Base-by-base conservation (phyloP, 1,140 invertebrate species). In the Bombus sylvicola region DNA sequence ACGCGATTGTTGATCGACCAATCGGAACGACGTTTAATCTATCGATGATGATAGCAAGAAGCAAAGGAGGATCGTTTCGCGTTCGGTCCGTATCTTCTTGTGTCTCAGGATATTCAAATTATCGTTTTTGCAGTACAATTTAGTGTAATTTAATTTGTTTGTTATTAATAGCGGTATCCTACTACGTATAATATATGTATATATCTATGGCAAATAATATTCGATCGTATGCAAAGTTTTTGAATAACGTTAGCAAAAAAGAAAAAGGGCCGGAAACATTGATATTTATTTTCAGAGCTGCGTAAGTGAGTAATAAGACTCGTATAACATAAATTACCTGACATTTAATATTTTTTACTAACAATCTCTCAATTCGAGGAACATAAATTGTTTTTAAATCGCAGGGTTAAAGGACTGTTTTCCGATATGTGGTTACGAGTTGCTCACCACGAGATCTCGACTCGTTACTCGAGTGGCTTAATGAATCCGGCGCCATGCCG, bases 391-490 rank as follows among this genome's bases (percentile, higher is more conserved):
- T 68, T 68, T 31, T 10, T 2, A 10, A 37, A 25, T 53, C 18
- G 47, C 47, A 53, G 47, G 47, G 47, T 72, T 5, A 13, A 62
- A n/a, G 28, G n/a, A 72, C 69, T 31, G 39, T 66, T 74, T 75
- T 53, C 10, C 59, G 22, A n/a, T 53, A 25, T 41, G 25, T 31
- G 72, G 37, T 66, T 39, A 66, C 69, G 81, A 66, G 62, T 53
- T 39, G 31, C n/a, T 47, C 73, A 37, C 18, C 73, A 69, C 59
- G 53, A 81, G 69, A 5, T 37, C 28, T n/a, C 37, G 25, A 12
- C 31, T 84, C 66, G 66, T 84, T 69, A 84, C 39, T 22, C 73
- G 81, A 68, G 57, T 39, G 62, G 34, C 10, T 37, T 77, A 77
- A 77, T 74, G 81, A 83, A 74, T 59, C 39, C 71, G 13, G 37